A percentile compares a stretch with the other conserved stretches of the same genome.
phyloP scores from a whole-genome alignment of 2,113 vertebrate genomes.

The Mormyrus iriodes region DNA sequence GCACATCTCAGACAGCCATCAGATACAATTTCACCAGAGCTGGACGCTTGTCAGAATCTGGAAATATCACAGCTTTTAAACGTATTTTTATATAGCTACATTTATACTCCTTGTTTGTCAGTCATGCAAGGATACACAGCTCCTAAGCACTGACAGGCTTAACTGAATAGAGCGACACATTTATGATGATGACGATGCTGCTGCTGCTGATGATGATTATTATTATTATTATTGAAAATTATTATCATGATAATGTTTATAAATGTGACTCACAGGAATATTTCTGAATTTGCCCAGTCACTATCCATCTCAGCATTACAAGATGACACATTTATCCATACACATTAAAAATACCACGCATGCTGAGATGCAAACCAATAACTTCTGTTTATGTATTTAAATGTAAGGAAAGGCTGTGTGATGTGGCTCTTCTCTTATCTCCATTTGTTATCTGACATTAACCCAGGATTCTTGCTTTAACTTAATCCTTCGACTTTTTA shows the following conservation, averaged over 20 bases:
- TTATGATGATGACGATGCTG: not conserved
- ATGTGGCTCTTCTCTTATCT: not conserved
- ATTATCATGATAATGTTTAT: not conserved
- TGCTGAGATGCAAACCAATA: not conserved
- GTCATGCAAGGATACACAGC: constrained; percentile 31
- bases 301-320: not conserved
- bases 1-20: constrained; percentile 48
- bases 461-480: not conserved
- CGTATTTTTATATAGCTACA: constrained; percentile 46
- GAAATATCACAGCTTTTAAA: constrained; percentile 56
- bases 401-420: not conserved
- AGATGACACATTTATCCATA: not conserved
- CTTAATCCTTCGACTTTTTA: not conserved
- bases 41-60: constrained; percentile 60
- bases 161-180: not conserved
- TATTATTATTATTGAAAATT: not conserved
- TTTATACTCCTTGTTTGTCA: constrained; percentile 52
- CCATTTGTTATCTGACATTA: not conserved
- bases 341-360: not conserved
- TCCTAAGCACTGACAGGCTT: not conserved
- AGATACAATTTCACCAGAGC: constrained; percentile 59
- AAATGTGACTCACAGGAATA: not conserved
- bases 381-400: not conserved
- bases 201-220: not conserved
- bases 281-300: not conserved